These are phyloP conservation scores for Dendrolimus houi DNA, from an alignment of 2,888 invertebrate genomes.

Conservation along the genomic window DNA sequence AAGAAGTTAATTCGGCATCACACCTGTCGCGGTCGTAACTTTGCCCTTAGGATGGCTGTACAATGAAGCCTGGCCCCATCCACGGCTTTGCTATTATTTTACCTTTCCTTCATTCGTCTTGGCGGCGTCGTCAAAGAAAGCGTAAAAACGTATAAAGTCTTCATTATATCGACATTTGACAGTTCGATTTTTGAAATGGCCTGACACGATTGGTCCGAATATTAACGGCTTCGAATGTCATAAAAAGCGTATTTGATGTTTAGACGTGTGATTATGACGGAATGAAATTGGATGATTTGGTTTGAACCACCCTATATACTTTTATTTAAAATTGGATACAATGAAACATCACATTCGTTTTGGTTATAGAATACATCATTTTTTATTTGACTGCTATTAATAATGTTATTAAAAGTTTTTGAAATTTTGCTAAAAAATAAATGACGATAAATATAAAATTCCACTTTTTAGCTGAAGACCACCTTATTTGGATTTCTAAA, in stretches of 20 bases:
- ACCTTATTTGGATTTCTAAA: neutral
- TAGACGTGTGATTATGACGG: constrained; percentile 23
- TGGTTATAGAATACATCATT: too few species aligned
- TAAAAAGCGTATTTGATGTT: constrained; percentile 30
- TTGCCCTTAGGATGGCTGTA: constrained; percentile 59
- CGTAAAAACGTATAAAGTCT: constrained; percentile 57
- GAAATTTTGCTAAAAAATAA: too few species aligned
- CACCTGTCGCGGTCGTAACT: constrained; percentile 74
- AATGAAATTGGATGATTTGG: constrained; percentile 25
- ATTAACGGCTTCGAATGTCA: constrained; percentile 30
- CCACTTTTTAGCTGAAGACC: too few species aligned
- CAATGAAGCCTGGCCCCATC: constrained; percentile 60
- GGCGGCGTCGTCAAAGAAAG: constrained; percentile 63
- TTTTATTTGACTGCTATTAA: too few species aligned
- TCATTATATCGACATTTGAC: constrained; percentile 62
- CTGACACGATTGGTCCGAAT: constrained; percentile 37
- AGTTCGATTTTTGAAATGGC: constrained; percentile 57
- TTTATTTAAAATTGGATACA: too few species aligned
- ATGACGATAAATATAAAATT: too few species aligned
- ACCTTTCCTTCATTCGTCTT: constrained; percentile 45
- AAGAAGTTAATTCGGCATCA: constrained; percentile 72
- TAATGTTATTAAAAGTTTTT: too few species aligned
- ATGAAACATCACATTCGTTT: too few species aligned
- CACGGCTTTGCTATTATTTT: constrained; percentile 51
- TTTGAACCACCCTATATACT: constrained; percentile 11